These are phyloP conservation scores for Spheniscus mendiculus DNA, from an alignment of 2,113 vertebrate species.

Conservation along the genomic window DNA sequence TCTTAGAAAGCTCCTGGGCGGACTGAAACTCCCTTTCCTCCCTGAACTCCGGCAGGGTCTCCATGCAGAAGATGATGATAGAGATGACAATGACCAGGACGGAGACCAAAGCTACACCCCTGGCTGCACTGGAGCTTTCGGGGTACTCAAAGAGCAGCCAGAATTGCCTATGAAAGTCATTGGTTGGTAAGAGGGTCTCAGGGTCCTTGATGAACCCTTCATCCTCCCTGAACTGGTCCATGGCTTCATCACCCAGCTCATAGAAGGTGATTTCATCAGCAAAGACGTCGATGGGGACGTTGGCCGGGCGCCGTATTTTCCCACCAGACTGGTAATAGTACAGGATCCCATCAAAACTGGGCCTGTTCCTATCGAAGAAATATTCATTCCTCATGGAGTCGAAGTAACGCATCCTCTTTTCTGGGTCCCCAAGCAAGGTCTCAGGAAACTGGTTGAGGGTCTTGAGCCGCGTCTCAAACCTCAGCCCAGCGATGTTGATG, in stretches of 20 bases:
- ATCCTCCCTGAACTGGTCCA: constrained; percentile 95
- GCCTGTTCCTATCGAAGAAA: constrained; percentile 95
- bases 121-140: constrained; percentile 91
- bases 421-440: constrained; percentile 88
- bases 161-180: constrained; percentile 89
- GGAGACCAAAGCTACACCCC: constrained; percentile 90
- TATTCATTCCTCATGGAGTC: constrained; percentile 98
- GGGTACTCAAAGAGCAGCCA: constrained; percentile 97
- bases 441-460: constrained; percentile 93
- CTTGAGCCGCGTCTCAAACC: constrained; percentile 92
- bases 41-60: constrained; percentile 93
- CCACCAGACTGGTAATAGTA: constrained; percentile 97
- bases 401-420: constrained; percentile 93
- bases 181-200: constrained; percentile 86
- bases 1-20: constrained; percentile 52
- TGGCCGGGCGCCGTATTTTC: constrained; percentile 91
- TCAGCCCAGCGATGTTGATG: constrained; percentile 93
- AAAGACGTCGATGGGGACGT: constrained; percentile 92
- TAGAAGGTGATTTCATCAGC: constrained; percentile 95
- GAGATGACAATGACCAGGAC: constrained; percentile 94
- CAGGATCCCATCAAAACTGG: constrained; percentile 96
- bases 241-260: constrained; percentile 88
- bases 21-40: constrained; percentile 81
- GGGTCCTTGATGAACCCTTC: constrained; percentile 95
- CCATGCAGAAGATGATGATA: constrained; percentile 95